Percentiles rank a stretch among this genome's conserved stretches.
Evolutionary conservation across 2,113 vertebrate genomes (phyloP).

Genomic region (Carettochelys insculpta): DNA sequence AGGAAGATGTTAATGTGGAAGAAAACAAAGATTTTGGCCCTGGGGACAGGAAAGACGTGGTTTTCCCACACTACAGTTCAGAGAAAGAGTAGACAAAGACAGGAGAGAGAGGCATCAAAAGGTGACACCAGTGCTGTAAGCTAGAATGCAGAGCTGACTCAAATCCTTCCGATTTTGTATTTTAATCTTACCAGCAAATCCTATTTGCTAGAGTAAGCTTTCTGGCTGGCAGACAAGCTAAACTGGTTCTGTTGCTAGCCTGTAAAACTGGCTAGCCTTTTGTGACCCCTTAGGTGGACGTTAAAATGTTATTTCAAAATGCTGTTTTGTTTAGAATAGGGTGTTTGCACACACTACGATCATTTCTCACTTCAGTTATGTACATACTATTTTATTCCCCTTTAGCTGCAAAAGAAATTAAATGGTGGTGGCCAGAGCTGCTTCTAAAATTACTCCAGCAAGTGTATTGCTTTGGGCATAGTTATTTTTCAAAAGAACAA

Average conservation of each 20-base stretch:
- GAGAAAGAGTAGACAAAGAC: neutral
- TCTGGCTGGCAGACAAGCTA: neutral
- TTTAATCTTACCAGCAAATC: neutral
- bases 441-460: neutral
- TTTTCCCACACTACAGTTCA: too few relatives aligned
- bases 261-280: neutral
- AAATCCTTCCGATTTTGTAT: neutral
- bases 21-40: neutral
- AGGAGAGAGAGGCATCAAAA: neutral
- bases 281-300: neutral
- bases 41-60: neutral
- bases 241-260: neutral
- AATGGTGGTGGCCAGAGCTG: neutral
- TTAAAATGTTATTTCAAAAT: neutral
- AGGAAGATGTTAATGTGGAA: neutral
- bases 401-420: neutral
- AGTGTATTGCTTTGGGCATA: neutral
- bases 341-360: neutral
- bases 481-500: neutral
- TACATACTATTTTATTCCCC: neutral
- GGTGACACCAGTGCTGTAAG: neutral
- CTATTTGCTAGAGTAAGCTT: neutral
- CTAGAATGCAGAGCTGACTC: too few relatives aligned
- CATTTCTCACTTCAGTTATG: neutral
- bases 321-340: neutral